phyloP scores from a whole-genome alignment of 2,113 vertebrate species.

The Myrmophylax atrothorax region DNA sequence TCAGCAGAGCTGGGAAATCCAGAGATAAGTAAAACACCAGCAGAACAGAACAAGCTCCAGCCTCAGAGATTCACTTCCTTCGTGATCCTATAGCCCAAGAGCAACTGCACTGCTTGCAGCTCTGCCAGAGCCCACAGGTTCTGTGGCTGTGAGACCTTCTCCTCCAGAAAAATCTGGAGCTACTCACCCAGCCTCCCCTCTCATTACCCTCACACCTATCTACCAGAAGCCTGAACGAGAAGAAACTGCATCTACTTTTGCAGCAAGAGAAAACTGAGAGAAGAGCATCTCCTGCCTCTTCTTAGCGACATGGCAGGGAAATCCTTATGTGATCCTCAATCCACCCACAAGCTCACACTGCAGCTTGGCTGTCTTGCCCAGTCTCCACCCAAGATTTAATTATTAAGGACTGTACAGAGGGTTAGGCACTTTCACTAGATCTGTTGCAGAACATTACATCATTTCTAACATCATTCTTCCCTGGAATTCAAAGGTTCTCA shows the following conservation, averaged over 20 bases:
- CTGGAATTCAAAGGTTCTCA: neutral
- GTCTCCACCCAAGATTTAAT: neutral
- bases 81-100: neutral
- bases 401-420: neutral
- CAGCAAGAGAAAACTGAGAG: neutral
- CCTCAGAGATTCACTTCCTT: neutral
- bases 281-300: neutral
- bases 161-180: neutral
- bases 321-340: neutral
- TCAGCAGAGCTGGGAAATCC: conserved; percentile 40
- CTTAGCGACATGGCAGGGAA: neutral
- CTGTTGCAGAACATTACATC: neutral
- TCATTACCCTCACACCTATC: neutral
- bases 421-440: neutral
- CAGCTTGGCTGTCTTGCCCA: neutral
- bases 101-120: neutral
- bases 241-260: neutral
- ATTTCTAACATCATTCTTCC: neutral
- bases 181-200: neutral
- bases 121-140: neutral
- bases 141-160: neutral
- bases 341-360: neutral
- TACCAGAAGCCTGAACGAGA: neutral
- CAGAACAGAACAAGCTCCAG: neutral
- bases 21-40: conserved; percentile 16